Percentiles rank a stretch among this genome's conserved stretches.
Evolutionary conservation across 1,140 invertebrate genomes (phyloP).

Genomic region (Pseudomyrmex gracilis): DNA sequence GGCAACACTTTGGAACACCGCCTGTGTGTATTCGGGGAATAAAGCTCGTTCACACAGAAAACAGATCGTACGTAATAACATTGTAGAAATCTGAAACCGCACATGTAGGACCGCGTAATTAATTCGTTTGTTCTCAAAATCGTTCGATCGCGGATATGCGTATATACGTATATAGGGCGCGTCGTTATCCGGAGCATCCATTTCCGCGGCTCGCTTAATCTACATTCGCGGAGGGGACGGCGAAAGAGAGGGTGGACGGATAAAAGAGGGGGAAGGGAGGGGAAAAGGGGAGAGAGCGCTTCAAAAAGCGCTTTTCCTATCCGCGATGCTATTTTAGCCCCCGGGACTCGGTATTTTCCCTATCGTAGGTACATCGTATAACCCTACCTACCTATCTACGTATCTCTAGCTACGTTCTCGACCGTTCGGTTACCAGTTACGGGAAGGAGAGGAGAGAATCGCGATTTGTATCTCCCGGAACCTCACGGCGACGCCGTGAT

Average conservation of each 20-base stretch:
- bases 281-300: background rate
- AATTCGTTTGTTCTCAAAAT: conserved; percentile 65
- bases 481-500: conserved; percentile 53
- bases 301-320: conserved; percentile 20
- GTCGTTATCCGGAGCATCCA: conserved; percentile 48
- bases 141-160: conserved; percentile 34
- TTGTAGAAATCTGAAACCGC: conserved; percentile 16
- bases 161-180: conserved; percentile 1
- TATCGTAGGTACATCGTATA: conserved; percentile 29
- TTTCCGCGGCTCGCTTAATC: conserved; percentile 60
- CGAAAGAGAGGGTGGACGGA: no score
- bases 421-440: conserved; percentile 35
- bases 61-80: conserved; percentile 10
- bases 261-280: no score
- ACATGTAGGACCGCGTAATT: conserved; percentile 55
- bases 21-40: background rate
- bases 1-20: background rate
- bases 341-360: conserved; percentile 61
- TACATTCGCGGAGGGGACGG: conserved; percentile 24
- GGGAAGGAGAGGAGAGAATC: conserved; percentile 69
- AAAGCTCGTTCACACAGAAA: conserved; percentile 30
- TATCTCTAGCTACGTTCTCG: background rate
- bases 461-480: conserved; percentile 66
- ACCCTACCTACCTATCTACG: background rate
- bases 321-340: conserved; percentile 54